A percentile compares a stretch with the other conserved stretches of the same genome.
phyloP scores from a whole-genome alignment of 2,113 vertebrate species.

The Pseudorasbora parva region DNA sequence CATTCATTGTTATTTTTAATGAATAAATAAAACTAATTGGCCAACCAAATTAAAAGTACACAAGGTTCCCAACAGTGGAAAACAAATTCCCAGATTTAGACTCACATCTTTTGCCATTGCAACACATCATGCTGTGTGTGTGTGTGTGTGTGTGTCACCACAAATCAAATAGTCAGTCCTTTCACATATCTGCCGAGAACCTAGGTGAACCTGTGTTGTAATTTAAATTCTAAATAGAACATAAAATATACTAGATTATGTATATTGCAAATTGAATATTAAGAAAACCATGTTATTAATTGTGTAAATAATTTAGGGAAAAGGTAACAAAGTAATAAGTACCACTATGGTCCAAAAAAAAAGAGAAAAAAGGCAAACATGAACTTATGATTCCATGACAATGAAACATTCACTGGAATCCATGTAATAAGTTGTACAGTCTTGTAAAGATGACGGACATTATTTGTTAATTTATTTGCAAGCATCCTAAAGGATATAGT shows the following conservation, averaged over 20 bases:
- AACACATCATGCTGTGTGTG: background rate
- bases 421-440: conserved; percentile 65
- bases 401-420: conserved; percentile 69
- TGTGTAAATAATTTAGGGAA: conserved; percentile 48
- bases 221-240: conserved; percentile 33
- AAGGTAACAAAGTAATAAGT: conserved; percentile 56
- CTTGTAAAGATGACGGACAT: conserved; percentile 66
- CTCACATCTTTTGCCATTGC: background rate
- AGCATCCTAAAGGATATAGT: conserved; percentile 71
- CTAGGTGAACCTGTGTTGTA: background rate
- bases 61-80: background rate
- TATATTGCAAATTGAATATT: conserved; percentile 29
- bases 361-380: conserved; percentile 56
- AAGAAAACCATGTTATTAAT: conserved; percentile 65
- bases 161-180: background rate
- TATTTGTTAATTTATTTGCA: conserved; percentile 65
- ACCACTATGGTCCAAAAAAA: conserved; percentile 62
- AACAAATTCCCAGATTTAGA: background rate
- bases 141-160: background rate
- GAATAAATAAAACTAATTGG: background rate
- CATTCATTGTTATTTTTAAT: background rate
- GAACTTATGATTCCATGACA: conserved; percentile 66
- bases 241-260: conserved; percentile 14
- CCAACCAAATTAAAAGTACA: background rate
- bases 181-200: background rate